Percentiles rank a stretch among this genome's conserved stretches.
phyloP scores from a whole-genome alignment of 2,113 vertebrate species.

The Erythrolamprus reginae region DNA sequence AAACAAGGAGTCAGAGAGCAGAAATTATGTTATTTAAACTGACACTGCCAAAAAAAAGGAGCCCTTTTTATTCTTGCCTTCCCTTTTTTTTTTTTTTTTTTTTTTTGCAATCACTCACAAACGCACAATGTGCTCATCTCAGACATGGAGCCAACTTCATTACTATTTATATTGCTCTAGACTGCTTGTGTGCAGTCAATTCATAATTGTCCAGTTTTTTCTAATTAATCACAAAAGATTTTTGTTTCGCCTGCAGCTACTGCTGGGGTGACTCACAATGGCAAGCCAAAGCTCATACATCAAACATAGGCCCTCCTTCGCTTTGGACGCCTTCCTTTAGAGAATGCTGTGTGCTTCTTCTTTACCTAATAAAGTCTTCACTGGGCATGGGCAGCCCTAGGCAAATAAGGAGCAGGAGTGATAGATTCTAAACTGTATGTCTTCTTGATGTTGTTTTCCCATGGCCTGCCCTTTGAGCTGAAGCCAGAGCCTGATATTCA shows the following conservation, averaged over 20 bases:
- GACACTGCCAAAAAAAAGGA: slow-evolving; percentile 65
- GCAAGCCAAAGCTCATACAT: slow-evolving; percentile 83
- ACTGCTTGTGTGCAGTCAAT: slow-evolving; percentile 77
- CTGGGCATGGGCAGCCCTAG: slow-evolving; percentile 73
- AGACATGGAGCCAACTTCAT: slow-evolving; percentile 70
- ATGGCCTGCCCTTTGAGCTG: slow-evolving; percentile 73
- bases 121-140: slow-evolving; percentile 58
- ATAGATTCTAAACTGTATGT: slow-evolving; percentile 76
- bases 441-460: slow-evolving; percentile 84
- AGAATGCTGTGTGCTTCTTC: slow-evolving; percentile 59
- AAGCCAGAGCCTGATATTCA: slow-evolving; percentile 64
- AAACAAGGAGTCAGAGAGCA: slow-evolving; percentile 60
- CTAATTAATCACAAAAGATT: slow-evolving; percentile 94
- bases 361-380: slow-evolving; percentile 31
- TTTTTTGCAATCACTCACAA: slow-evolving; percentile 61
- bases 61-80: slow-evolving; percentile 42
- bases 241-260: slow-evolving; percentile 85
- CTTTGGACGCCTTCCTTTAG: slow-evolving; percentile 71
- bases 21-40: slow-evolving; percentile 64
- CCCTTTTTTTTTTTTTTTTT: too few species aligned
- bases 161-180: slow-evolving; percentile 80
- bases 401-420: slow-evolving; percentile 68
- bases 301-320: slow-evolving; percentile 74
- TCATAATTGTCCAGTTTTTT: slow-evolving; percentile 90
- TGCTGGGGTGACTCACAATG: slow-evolving; percentile 82